Percentiles rank a stretch among this genome's conserved stretches.
phyloP scores from a whole-genome alignment of 2,797 vertebrate genomes.

The Tenualosa thibaudeaui region DNA sequence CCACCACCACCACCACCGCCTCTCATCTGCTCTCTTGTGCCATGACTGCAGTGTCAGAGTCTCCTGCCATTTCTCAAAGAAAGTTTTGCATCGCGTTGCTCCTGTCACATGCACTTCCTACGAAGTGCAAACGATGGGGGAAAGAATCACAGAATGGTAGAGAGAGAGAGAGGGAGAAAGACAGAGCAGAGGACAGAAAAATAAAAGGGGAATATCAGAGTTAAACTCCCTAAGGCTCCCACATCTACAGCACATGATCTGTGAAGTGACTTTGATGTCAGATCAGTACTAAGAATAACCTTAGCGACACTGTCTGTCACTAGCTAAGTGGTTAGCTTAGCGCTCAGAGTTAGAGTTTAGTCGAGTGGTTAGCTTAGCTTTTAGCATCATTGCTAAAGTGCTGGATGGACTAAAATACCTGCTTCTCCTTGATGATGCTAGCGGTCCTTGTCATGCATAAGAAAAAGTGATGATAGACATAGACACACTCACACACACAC shows the following conservation, averaged over 20 bases:
- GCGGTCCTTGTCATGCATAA: slow-evolving; percentile 34
- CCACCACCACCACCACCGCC: not conserved
- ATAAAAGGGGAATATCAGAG: not conserved
- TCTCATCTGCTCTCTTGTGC: not conserved
- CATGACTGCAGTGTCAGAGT: slow-evolving; percentile 16
- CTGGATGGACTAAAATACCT: not conserved
- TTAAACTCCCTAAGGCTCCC: not conserved
- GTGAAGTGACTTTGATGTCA: no score
- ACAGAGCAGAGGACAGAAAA: not conserved
- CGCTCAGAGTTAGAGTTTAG: not conserved
- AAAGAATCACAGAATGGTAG: not conserved
- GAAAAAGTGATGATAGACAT: not conserved
- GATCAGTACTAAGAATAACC: no score
- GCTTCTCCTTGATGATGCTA: not conserved
- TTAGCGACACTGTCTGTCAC: no score
- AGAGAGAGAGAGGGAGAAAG: slow-evolving; percentile 29
- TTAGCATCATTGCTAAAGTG: not conserved
- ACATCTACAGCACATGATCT: not conserved
- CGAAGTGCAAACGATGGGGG: slow-evolving; percentile 26
- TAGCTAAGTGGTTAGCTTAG: not conserved
- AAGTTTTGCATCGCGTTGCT: not conserved
- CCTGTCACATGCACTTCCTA: slow-evolving; percentile 33
- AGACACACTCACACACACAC: not conserved
- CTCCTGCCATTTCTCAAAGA: slow-evolving; percentile 25
- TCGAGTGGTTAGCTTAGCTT: not conserved